Conservation (phyloP, 1,140 invertebrate species). For the Lordiphosa stackelbergi region DNA sequence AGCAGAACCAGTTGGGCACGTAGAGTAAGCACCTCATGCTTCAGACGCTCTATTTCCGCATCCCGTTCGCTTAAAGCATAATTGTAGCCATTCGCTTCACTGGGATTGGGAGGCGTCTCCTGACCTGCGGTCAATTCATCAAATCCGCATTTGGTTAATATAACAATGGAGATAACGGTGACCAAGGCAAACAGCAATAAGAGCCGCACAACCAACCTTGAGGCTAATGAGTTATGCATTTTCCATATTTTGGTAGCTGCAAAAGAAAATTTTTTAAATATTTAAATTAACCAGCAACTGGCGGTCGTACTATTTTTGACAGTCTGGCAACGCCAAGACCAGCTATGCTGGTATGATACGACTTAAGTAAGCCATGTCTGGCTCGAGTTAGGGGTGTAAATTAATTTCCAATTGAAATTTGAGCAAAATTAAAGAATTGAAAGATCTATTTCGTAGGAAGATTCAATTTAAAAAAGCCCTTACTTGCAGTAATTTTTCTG, state of each 20-base stretch:
- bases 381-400: too few species aligned
- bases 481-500: too few species aligned
- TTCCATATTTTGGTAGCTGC: slow-evolving; percentile 43
- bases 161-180: slow-evolving; percentile 46
- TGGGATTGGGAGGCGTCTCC: slow-evolving; percentile 37
- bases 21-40: slow-evolving; percentile 52
- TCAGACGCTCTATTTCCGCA: slow-evolving; percentile 54
- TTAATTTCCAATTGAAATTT: too few species aligned
- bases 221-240: slow-evolving; percentile 65
- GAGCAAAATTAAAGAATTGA: too few species aligned
- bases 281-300: slow-evolving; percentile 1
- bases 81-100: slow-evolving; percentile 46
- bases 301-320: too few species aligned
- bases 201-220: slow-evolving; percentile 54
- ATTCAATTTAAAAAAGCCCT: too few species aligned
- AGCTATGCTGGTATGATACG: too few species aligned
- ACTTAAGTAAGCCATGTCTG: too few species aligned
- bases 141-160: slow-evolving; percentile 61
- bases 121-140: slow-evolving; percentile 54
- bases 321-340: neutral
- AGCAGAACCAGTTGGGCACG: slow-evolving; percentile 46
- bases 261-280: neutral
- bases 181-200: slow-evolving; percentile 59
- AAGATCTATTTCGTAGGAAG: too few species aligned
- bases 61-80: slow-evolving; percentile 36